phyloP scores from a whole-genome alignment of 1,140 invertebrate genomes.

The Atta cephalotes region DNA sequence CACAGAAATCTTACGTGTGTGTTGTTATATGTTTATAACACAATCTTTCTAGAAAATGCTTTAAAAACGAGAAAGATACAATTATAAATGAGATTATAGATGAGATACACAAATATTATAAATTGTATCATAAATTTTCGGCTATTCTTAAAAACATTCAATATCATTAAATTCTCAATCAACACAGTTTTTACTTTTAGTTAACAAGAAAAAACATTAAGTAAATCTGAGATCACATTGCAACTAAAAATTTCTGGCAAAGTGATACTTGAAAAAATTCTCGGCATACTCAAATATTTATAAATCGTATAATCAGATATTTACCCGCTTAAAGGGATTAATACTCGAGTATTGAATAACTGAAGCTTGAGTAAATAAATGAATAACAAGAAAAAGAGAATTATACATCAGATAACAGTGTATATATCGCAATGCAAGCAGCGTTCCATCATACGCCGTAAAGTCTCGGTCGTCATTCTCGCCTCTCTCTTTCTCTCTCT shows the following conservation, averaged over 20 bases:
- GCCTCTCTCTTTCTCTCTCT: background rate
- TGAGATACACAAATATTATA: background rate
- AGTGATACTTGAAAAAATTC: background rate
- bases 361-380: conserved; percentile 24
- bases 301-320: conserved; percentile 23
- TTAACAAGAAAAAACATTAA: background rate
- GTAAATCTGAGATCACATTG: background rate
- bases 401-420: conserved; percentile 3
- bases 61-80: background rate
- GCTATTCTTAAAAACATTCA: background rate
- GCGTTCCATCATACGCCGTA: background rate
- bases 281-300: conserved; percentile 22
- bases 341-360: background rate
- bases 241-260: background rate
- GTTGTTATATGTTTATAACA: background rate
- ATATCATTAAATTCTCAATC: background rate
- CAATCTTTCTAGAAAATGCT: background rate
- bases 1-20: background rate
- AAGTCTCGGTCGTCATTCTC: background rate
- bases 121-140: background rate
- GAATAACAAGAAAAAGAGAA: conserved; percentile 3
- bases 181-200: background rate
- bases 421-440: conserved; percentile 16
- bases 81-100: background rate
- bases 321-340: conserved; percentile 15